phyloP scores from a whole-genome alignment of 2,797 vertebrate species.

The Phrynocephalus guinanensis region DNA sequence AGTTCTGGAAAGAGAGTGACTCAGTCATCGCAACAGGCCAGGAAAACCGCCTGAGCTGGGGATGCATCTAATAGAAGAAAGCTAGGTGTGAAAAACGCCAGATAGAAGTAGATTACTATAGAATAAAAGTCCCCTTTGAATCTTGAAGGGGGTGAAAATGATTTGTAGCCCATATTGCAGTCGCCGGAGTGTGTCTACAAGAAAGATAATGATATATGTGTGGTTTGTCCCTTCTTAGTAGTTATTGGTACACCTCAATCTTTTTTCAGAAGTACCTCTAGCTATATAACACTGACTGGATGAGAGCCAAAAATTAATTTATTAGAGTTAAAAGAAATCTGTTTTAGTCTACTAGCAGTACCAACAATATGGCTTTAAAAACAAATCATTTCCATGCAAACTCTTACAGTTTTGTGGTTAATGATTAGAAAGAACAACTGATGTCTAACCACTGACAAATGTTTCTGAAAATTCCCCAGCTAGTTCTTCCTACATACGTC shows the following conservation, averaged over 20 bases:
- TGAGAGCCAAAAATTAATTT: constrained; percentile 18
- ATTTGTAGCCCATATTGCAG: neutral
- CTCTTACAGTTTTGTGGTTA: constrained; percentile 26
- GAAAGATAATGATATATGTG: neutral
- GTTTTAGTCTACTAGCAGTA: neutral
- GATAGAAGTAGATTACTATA: constrained; percentile 6
- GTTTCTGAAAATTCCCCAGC: constrained; percentile 13
- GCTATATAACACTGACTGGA: constrained; percentile 20
- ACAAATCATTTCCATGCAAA: constrained; percentile 12
- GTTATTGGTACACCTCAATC: neutral
- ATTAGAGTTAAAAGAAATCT: neutral
- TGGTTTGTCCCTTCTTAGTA: neutral
- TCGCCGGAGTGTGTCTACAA: neutral
- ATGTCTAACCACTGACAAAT: neutral
- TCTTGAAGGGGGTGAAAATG: constrained; percentile 4
- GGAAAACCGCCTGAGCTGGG: neutral
- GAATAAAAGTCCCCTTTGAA: neutral
- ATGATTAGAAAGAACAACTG: neutral
- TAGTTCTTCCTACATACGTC: neutral
- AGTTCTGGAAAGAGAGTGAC: neutral
- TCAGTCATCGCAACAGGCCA: neutral
- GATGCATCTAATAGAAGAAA: constrained; percentile 1
- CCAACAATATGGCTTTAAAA: neutral
- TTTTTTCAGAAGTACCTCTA: neutral
- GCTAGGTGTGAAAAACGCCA: constrained; percentile 2